phyloP scores from a whole-genome alignment of 2,113 vertebrate genomes.

The Psittacula cyanocephala region DNA sequence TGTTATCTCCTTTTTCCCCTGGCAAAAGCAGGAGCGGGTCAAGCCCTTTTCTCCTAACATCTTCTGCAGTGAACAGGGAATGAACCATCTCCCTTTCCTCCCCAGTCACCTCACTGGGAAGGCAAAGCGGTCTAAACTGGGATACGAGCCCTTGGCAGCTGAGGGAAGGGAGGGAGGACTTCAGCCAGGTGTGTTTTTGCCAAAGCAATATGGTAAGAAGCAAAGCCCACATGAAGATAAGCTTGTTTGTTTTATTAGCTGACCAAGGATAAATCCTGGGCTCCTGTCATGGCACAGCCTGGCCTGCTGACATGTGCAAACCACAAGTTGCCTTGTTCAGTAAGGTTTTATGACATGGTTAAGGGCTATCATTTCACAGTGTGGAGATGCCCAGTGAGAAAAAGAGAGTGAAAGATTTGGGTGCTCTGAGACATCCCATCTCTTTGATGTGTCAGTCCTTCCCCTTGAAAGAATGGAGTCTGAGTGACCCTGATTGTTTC shows the following conservation, averaged over 20 bases:
- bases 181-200: not conserved
- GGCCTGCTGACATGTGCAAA: not conserved
- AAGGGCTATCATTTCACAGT: not conserved
- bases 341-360: not conserved
- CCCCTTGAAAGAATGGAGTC: not conserved
- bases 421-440: not conserved
- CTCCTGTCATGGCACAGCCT: not conserved
- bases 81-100: not conserved
- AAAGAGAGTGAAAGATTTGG: not conserved
- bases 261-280: not conserved
- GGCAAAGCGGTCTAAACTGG: not conserved
- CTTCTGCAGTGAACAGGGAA: not conserved
- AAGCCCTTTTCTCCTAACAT: not conserved
- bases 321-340: not conserved
- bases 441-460: not conserved
- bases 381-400: not conserved
- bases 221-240: fast-evolving
- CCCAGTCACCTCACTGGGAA: not conserved
- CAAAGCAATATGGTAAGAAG: not conserved
- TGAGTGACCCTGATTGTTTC: not conserved
- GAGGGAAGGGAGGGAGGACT: not conserved
- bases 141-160: not conserved
- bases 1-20: not conserved
- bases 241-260: not conserved
- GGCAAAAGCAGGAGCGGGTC: not conserved